Evolutionary conservation across 2,888 invertebrate species (phyloP).

Genomic region (Drosophila atroscutellata): DNA sequence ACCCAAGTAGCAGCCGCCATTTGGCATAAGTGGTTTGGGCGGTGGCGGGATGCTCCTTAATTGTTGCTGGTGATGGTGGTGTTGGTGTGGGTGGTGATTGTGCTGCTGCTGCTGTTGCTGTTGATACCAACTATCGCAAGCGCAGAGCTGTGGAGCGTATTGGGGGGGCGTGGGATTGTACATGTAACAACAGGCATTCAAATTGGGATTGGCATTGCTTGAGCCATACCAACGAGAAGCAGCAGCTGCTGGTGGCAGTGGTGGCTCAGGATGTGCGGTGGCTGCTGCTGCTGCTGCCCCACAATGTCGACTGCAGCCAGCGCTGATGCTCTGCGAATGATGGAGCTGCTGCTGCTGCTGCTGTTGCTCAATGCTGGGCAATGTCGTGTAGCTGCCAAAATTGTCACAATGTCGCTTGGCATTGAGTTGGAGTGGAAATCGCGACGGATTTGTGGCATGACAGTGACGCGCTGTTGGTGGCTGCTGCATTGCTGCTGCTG

Average conservation of each 20-base stretch:
- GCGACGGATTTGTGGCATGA: constrained; percentile 53
- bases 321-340: constrained; percentile 47
- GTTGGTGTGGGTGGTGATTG: constrained; percentile 42
- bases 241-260: constrained; percentile 20
- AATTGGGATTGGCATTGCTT: constrained; percentile 42
- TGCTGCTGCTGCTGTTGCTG: constrained; percentile 55
- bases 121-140: constrained; percentile 77
- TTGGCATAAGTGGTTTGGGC: constrained; percentile 64
- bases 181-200: constrained; percentile 74
- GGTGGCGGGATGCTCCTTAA: constrained; percentile 35
- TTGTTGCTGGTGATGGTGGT: constrained; percentile 37
- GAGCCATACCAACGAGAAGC: constrained; percentile 45
- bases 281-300: background rate
- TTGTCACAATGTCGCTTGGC: constrained; percentile 71
- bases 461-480: constrained; percentile 45
- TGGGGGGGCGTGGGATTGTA: constrained; percentile 67
- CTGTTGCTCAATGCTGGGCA: constrained; percentile 65
- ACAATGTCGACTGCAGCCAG: constrained; percentile 60
- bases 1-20: constrained; percentile 80
- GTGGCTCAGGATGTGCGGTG: constrained; percentile 22
- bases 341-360: constrained; percentile 52
- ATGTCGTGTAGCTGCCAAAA: constrained; percentile 79
- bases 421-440: constrained; percentile 55
- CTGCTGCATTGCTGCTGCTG: constrained; percentile 43
- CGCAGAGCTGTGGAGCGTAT: constrained; percentile 63